phyloP scores from a whole-genome alignment of 2,797 vertebrate species.

The Heteromormyrus szaboi region DNA sequence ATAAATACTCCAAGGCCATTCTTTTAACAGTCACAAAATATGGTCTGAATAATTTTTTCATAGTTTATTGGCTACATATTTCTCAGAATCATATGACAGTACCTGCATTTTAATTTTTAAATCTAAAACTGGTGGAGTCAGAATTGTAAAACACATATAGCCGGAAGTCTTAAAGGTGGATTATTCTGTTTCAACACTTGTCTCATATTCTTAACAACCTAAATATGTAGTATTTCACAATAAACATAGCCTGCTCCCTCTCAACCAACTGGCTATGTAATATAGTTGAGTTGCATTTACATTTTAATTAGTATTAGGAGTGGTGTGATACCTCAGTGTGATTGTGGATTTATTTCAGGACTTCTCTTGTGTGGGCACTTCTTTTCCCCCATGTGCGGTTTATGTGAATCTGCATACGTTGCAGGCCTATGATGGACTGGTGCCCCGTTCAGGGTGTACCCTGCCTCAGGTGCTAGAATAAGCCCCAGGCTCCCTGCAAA shows the following conservation, averaged over 20 bases:
- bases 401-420: background rate
- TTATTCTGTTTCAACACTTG: background rate
- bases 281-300: background rate
- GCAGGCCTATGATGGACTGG: background rate
- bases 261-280: background rate
- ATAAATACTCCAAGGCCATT: background rate
- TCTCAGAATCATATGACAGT: background rate
- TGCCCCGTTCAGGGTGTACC: background rate
- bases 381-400: background rate
- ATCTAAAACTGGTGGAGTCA: background rate
- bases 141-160: background rate
- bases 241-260: background rate
- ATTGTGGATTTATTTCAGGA: background rate
- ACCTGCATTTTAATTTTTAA: background rate
- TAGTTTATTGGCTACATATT: background rate
- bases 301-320: background rate
- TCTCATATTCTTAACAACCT: background rate
- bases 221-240: background rate
- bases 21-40: background rate
- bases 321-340: background rate
- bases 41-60: background rate
- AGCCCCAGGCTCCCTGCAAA: background rate
- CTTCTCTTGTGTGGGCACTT: background rate
- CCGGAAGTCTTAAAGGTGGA: background rate
- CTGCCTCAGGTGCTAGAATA: background rate